Conservation (phyloP, 1,140 invertebrate species). For the Dreissena polymorpha region DNA sequence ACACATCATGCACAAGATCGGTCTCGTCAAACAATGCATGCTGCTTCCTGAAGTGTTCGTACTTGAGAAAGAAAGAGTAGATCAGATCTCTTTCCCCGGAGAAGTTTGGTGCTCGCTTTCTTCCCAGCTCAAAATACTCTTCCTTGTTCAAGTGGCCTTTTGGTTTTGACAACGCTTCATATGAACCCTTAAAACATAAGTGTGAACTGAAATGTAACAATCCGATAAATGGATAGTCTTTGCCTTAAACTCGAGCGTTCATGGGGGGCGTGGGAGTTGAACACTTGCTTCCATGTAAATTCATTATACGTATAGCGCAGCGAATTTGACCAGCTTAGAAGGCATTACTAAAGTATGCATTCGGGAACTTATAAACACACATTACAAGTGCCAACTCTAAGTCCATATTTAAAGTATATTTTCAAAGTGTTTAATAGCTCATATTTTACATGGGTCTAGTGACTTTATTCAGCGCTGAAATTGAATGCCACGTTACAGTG, state of each 20-base stretch:
- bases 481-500: too few species aligned
- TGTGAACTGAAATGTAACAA: not conserved
- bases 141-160: conserved; percentile 61
- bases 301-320: not conserved
- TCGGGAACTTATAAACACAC: not conserved
- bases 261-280: not conserved
- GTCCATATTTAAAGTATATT: too few species aligned
- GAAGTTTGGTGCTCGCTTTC: conserved; percentile 71
- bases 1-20: conserved; percentile 61
- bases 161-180: conserved; percentile 61
- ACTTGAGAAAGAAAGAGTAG: conserved; percentile 63
- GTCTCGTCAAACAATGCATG: conserved; percentile 67
- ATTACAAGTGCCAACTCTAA: too few species aligned
- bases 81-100: conserved; percentile 60
- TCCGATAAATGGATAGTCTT: not conserved
- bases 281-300: not conserved
- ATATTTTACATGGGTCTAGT: too few species aligned
- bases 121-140: conserved; percentile 66
- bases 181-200: conserved; percentile 63
- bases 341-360: not conserved
- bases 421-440: too few species aligned
- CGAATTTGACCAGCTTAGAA: not conserved
- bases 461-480: too few species aligned
- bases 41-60: conserved; percentile 58
- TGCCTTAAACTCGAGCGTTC: not conserved